Base-by-base conservation (phyloP, 2,888 invertebrate species). In the Formica aserva region DNA sequence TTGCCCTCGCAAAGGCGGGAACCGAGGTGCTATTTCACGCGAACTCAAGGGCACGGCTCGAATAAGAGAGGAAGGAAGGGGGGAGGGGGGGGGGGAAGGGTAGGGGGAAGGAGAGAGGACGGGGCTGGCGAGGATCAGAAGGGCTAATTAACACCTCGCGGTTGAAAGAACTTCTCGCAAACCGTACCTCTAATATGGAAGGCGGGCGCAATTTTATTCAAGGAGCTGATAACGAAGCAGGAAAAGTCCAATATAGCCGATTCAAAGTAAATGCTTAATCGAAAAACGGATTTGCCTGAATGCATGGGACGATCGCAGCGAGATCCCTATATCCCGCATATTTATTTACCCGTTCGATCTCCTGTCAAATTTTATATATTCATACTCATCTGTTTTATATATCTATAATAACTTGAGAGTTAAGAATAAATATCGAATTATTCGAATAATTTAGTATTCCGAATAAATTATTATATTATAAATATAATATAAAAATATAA, bases 71-170 rank as follows among this genome's bases (percentile, higher is more conserved):
- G 45, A 38, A 8, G 41, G 1, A 13, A 38, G 45, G 45, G 18
- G 15, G 45, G 3, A n/a, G 6, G 6, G 0, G 32, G 32, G 4
- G 26, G 26, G 26, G 1, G 26, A 26, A 26, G 26, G 26, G 32
- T 3, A 32, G 26, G 26, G 26, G 1, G 26, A 26, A 26, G 26
- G 26, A 41, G 11, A 41, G 13, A 4, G 15, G 29, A 13, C 57
- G 77, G 57, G 60, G 45, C 69, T 29, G 32, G 3, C 41, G 29
- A 15, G 41, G 18, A 35, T 45, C 72, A 35, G 72, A 35, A 72
- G n/a, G 18, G 32, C 72, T 72, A 80, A 80, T 80, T 80, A 80
- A 72, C 78, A 71, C 78, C 72, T 62, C 22, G 60, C 48, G 60
- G 45, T 60, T 32, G 35, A 60, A 29, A 60, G 45, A 22, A 71